phyloP scores from a whole-genome alignment of 1,140 invertebrate species.

The Druon quercuslanigerum region DNA sequence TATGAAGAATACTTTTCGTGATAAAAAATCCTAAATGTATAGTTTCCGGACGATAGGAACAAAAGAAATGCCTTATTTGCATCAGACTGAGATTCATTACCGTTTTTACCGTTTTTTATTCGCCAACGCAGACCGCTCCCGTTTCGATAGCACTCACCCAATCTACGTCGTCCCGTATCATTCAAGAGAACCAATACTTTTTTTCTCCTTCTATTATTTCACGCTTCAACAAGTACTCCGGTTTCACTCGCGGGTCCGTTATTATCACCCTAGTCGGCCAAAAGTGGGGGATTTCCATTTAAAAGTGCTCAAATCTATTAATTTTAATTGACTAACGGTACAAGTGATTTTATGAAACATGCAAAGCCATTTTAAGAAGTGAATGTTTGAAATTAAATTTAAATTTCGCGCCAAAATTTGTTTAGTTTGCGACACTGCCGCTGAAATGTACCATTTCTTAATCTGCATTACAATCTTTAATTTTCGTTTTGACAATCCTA shows the following conservation, averaged over 20 bases:
- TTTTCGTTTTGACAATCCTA: too few species aligned
- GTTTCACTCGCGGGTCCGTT: slow-evolving; percentile 10
- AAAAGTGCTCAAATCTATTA: too few species aligned
- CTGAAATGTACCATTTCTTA: too few species aligned
- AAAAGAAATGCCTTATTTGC: slow-evolving; percentile 61
- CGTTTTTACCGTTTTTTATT: slow-evolving; percentile 53
- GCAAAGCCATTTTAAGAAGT: too few species aligned
- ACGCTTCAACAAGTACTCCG: slow-evolving; percentile 36
- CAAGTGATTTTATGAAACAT: too few species aligned
- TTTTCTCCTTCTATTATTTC: slow-evolving; percentile 48
- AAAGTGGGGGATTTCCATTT: not conserved
- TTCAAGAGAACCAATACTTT: slow-evolving; percentile 38
- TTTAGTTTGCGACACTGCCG: too few species aligned
- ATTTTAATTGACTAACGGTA: too few species aligned
- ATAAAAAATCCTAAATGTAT: too few species aligned
- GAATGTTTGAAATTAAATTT: too few species aligned
- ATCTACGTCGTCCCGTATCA: slow-evolving; percentile 40
- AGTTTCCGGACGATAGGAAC: too few species aligned
- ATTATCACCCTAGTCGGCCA: not conserved
- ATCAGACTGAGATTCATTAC: slow-evolving; percentile 65
- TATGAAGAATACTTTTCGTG: too few species aligned
- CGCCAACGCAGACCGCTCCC: slow-evolving; percentile 52
- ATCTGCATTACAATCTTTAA: not conserved
- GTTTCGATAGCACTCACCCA: slow-evolving; percentile 49
- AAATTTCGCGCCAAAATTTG: too few species aligned